These are phyloP conservation scores for Holothuria glaberrima DNA, from an alignment of 35 echinoderm and acorn worm species.

Conservation along the genomic window DNA sequence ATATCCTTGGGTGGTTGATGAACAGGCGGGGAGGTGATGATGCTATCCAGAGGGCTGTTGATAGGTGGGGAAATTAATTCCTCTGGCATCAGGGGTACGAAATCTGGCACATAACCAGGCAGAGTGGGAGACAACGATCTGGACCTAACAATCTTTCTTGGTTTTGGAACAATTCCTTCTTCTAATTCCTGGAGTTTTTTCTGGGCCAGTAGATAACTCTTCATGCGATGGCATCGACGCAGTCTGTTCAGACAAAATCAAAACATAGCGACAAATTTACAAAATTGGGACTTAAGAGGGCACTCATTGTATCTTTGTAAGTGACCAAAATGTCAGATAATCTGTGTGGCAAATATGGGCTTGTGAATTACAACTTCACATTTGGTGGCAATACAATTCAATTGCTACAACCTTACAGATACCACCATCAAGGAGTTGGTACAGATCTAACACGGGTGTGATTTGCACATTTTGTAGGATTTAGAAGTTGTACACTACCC, in stretches of 20 bases:
- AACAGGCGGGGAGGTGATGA: conserved; percentile 33
- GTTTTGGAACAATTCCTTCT: background rate
- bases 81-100: conserved; percentile 27
- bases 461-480: too few species aligned
- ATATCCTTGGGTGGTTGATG: conserved; percentile 20
- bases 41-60: conserved; percentile 3
- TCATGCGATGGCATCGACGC: conserved; percentile 43
- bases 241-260: conserved; percentile 7
- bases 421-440: background rate
- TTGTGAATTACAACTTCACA: too few species aligned
- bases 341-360: too few species aligned
- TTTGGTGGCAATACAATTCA: too few species aligned
- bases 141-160: background rate
- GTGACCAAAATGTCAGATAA: too few species aligned
- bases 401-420: background rate
- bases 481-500: too few species aligned
- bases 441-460: too few species aligned
- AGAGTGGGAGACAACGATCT: conserved; percentile 12
- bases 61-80: conserved; percentile 13
- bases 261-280: background rate
- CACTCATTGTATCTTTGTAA: too few species aligned
- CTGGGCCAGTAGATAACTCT: background rate
- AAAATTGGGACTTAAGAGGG: background rate
- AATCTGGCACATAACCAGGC: background rate
- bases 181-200: background rate